Percentiles rank a stretch among this genome's conserved stretches.
Evolutionary conservation across 2,888 invertebrate species (phyloP).

Genomic region (Pterobdella sp.): DNA sequence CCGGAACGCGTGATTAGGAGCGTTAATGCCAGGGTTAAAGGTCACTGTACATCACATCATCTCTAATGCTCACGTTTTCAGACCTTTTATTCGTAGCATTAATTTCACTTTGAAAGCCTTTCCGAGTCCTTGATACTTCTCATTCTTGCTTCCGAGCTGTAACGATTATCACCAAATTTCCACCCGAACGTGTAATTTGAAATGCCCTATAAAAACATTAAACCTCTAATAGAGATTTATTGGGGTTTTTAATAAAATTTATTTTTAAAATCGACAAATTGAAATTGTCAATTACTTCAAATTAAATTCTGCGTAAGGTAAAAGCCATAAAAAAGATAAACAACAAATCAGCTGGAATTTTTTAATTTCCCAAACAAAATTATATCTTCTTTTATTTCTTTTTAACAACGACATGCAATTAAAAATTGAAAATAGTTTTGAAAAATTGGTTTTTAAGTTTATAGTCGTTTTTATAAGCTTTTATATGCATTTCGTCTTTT

Average conservation of each 20-base stretch:
- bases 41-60: constrained; percentile 4
- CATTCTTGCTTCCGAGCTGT: background rate
- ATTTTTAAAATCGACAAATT: background rate
- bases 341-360: background rate
- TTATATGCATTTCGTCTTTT: too few species aligned
- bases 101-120: background rate
- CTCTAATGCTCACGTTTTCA: constrained; percentile 6
- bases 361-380: background rate
- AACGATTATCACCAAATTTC: background rate
- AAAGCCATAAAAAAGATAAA: background rate
- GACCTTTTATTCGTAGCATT: constrained; percentile 10
- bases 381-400: background rate
- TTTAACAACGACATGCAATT: background rate
- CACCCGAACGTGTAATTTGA: background rate
- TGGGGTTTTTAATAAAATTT: background rate
- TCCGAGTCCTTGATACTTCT: background rate
- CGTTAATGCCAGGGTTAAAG: constrained; percentile 26
- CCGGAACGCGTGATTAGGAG: constrained; percentile 26
- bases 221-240: background rate
- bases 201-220: background rate
- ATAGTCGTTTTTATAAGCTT: too few species aligned
- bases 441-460: too few species aligned
- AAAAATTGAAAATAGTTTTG: too few species aligned
- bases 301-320: background rate
- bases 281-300: background rate